These are phyloP conservation scores for Entomobrya proxima DNA, from an alignment of 2,888 invertebrate species.

Conservation along the genomic window DNA sequence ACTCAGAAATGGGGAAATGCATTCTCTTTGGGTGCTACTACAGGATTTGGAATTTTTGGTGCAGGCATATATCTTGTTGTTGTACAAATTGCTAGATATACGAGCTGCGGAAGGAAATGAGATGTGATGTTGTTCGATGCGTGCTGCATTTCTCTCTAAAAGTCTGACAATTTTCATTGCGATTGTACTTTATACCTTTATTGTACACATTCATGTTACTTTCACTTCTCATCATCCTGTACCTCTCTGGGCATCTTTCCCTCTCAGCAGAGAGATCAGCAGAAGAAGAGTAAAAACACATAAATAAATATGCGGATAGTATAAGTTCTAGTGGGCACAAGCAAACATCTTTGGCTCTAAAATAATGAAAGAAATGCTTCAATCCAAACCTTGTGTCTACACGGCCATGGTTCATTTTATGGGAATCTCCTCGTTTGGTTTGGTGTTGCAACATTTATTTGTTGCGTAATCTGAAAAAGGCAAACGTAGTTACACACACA, in stretches of 20 bases:
- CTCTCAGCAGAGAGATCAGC: no score
- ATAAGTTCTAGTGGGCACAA: no score
- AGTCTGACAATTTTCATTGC: conserved; percentile 25
- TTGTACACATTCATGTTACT: background rate
- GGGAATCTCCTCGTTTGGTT: background rate
- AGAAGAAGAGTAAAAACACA: conserved; percentile 11
- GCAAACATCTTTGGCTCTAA: background rate
- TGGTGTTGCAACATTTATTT: conserved; percentile 12
- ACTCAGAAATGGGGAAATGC: background rate
- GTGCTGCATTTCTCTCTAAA: conserved; percentile 3
- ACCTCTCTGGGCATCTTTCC: no score
- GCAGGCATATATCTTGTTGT: background rate
- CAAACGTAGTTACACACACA: background rate
- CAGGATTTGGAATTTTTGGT: background rate
- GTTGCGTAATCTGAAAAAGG: conserved; percentile 20
- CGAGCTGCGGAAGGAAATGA: conserved; percentile 47
- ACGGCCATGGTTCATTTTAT: background rate
- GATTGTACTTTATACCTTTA: background rate
- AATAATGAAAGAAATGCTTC: conserved; percentile 11
- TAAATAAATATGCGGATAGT: background rate
- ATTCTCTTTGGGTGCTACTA: background rate
- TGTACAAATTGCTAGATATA: background rate
- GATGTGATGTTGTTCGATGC: conserved; percentile 37
- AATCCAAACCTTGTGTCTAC: background rate
- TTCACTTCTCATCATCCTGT: conserved; percentile 16